phyloP scores from a whole-genome alignment of 2,888 invertebrate genomes.

The Alloplasta piceator region DNA sequence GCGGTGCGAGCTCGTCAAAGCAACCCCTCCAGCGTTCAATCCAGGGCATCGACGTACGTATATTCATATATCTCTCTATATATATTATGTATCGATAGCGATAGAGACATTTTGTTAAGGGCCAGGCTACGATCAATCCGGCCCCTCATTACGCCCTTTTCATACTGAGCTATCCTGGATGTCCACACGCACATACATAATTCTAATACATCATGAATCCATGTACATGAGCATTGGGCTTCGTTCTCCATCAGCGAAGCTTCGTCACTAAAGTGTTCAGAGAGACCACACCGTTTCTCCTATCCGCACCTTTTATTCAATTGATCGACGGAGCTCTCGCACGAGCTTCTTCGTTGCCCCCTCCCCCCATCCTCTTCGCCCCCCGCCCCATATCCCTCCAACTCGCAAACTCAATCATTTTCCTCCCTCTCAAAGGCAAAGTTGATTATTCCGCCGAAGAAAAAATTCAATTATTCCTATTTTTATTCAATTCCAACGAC shows the following conservation, averaged over 20 bases:
- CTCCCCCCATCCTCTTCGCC: no score
- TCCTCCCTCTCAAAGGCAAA: no score
- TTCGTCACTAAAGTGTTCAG: slow-evolving; percentile 16
- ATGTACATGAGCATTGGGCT: not conserved
- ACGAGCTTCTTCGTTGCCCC: slow-evolving; percentile 5
- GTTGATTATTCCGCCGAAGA: no score
- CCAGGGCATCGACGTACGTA: slow-evolving; percentile 56
- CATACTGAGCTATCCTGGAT: no score
- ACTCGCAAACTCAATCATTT: no score
- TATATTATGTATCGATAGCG: not conserved
- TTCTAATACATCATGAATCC: slow-evolving; percentile 18
- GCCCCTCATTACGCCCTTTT: no score
- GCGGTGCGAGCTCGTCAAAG: slow-evolving; percentile 60
- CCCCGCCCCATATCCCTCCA: no score
- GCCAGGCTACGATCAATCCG: no score
- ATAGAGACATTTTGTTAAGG: no score
- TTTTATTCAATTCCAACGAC: no score
- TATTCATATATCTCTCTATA: no score
- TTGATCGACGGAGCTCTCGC: slow-evolving; percentile 35
- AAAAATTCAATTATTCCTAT: no score
- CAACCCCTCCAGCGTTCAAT: slow-evolving; percentile 42
- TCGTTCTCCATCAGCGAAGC: slow-evolving; percentile 37
- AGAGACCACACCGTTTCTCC: slow-evolving; percentile 27
- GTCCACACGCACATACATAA: not conserved
- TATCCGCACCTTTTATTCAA: slow-evolving; percentile 61